Conservation (phyloP, 2,888 invertebrate genomes). For the Andrena haemorrhoa region DNA sequence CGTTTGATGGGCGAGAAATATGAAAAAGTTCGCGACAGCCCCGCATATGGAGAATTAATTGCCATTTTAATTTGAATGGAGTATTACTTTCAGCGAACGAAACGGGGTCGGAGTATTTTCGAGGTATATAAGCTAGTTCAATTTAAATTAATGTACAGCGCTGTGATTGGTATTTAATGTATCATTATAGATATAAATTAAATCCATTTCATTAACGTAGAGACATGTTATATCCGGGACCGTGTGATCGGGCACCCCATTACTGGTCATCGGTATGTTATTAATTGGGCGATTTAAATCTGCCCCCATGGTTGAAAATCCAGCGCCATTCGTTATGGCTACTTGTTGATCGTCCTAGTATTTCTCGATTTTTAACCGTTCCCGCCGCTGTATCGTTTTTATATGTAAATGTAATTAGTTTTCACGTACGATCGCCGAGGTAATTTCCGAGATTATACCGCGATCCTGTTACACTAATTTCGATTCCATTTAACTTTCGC, state of each 20-base stretch:
- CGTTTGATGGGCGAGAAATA: background rate
- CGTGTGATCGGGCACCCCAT: constrained; percentile 22
- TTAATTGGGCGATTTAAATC: constrained; percentile 25
- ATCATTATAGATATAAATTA: constrained; percentile 35
- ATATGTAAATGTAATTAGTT: constrained; percentile 46
- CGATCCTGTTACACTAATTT: constrained; percentile 45
- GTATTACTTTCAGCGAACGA: constrained; percentile 14
- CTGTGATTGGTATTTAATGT: constrained; percentile 34
- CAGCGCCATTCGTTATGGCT: constrained; percentile 10
- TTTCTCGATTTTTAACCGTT: constrained; percentile 16
- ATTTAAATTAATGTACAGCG: constrained; percentile 24
- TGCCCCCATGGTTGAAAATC: constrained; percentile 4
- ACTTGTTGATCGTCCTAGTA: constrained; percentile 54
- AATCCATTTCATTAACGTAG: constrained; percentile 42
- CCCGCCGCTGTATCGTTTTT: constrained; percentile 27
- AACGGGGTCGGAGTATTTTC: background rate
- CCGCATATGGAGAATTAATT: background rate
- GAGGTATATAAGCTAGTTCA: constrained; percentile 7
- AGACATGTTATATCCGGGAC: background rate
- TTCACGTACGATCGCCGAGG: background rate
- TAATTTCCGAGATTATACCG: constrained; percentile 44
- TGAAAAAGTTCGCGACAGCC: background rate
- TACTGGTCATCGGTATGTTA: constrained; percentile 6
- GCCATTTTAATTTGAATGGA: background rate
- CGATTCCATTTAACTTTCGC: constrained; percentile 49